These are phyloP conservation scores for Plagodis dolabraria DNA, from an alignment of 2,888 invertebrate genomes.

Conservation along the genomic window DNA sequence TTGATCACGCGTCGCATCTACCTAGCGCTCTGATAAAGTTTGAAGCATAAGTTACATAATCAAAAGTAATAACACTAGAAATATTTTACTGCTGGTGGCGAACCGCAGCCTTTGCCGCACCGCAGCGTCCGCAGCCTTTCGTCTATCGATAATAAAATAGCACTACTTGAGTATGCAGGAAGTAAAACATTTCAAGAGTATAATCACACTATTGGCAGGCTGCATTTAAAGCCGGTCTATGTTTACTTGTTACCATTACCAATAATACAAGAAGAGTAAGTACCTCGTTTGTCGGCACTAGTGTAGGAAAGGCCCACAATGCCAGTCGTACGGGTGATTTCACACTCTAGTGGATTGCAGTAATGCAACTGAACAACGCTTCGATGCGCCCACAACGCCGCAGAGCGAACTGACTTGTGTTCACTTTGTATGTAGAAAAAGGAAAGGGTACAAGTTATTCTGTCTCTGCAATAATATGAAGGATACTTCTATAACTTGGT, in stretches of 20 bases:
- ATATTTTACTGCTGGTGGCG: too few relatives aligned
- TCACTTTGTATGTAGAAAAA: conserved; percentile 12
- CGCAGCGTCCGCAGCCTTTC: too few relatives aligned
- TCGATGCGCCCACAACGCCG: conserved; percentile 47
- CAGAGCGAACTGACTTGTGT: conserved; percentile 52
- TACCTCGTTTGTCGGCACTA: conserved; percentile 65
- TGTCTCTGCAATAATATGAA: too few relatives aligned
- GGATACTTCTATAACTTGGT: too few relatives aligned
- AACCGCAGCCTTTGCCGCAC: too few relatives aligned
- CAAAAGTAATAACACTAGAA: too few relatives aligned
- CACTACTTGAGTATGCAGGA: conserved; percentile 23
- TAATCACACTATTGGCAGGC: conserved; percentile 55
- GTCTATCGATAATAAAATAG: too few relatives aligned
- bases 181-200: conserved; percentile 49
- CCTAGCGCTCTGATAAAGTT: too few relatives aligned
- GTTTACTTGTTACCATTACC: conserved; percentile 42
- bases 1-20: too few relatives aligned
- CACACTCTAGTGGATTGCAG: conserved; percentile 67
- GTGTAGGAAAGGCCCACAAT: conserved; percentile 41
- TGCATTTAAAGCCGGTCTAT: conserved; percentile 15
- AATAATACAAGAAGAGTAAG: conserved; percentile 13
- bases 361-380: conserved; percentile 55
- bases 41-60: too few relatives aligned
- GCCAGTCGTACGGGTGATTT: conserved; percentile 67
- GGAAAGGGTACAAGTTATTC: neutral